Conservation (phyloP, 2,797 vertebrate genomes). For the Pyrocephalus nanus region DNA sequence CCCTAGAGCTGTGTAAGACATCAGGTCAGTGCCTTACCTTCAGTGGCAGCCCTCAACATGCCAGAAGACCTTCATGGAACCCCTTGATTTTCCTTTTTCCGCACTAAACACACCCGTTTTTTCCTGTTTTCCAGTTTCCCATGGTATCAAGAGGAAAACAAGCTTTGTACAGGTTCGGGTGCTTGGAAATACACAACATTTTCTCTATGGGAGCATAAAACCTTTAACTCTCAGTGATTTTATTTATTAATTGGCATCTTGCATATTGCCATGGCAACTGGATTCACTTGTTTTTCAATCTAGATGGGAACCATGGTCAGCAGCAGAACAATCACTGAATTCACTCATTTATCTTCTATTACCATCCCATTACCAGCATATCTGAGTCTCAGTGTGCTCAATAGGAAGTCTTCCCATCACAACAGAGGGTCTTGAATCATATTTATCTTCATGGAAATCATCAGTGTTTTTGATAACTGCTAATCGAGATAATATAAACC, state of each 20-base stretch:
- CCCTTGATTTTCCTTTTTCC: background rate
- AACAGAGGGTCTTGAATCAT: background rate
- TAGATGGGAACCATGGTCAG: background rate
- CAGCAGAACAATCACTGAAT: background rate
- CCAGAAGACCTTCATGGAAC: background rate
- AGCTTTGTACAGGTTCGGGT: background rate
- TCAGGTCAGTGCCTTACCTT: background rate
- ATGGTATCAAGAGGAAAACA: rapidly evolving
- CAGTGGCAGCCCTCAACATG: background rate
- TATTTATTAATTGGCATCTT: conserved; percentile 26
- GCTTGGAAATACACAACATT: background rate
- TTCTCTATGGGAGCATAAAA: background rate
- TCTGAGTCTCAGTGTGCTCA: background rate
- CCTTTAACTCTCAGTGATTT: conserved; percentile 4
- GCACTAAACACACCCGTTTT: background rate
- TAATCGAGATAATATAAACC: background rate
- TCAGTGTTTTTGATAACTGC: background rate
- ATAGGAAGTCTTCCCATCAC: background rate
- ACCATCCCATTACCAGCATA: background rate
- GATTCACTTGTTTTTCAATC: background rate
- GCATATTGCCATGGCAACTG: background rate
- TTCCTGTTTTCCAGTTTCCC: background rate
- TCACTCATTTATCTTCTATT: background rate
- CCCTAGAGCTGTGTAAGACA: background rate
- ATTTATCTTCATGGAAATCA: background rate